Evolutionary conservation across 2,888 invertebrate genomes (phyloP).

Genomic region (Drosophila villosipedis): DNA sequence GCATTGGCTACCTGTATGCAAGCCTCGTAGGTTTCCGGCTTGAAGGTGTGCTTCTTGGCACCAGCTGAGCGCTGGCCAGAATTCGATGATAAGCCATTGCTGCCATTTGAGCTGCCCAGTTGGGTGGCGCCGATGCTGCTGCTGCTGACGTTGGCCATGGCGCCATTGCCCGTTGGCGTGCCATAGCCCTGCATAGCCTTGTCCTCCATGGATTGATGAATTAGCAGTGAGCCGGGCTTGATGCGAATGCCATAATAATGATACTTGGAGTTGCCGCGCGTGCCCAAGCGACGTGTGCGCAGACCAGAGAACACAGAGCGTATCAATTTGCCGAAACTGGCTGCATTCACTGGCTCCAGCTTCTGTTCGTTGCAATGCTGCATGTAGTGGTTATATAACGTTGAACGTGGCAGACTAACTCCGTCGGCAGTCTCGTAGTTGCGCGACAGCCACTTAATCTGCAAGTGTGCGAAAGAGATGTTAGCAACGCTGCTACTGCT

Average conservation of each 20-base stretch:
- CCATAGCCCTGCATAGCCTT: slow-evolving; percentile 75
- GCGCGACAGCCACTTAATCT: slow-evolving; percentile 97
- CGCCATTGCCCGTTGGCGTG: slow-evolving; percentile 36
- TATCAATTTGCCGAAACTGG: slow-evolving; percentile 99
- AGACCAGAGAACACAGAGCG: slow-evolving; percentile 98
- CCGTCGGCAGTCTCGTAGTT: slow-evolving; percentile 99
- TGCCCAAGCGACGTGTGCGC: slow-evolving; percentile 96
- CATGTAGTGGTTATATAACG: slow-evolving; percentile 98
- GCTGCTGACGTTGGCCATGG: slow-evolving; percentile 49
- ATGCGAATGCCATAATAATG: slow-evolving; percentile 99
- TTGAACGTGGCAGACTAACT: slow-evolving; percentile 96
- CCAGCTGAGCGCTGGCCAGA: slow-evolving; percentile 52
- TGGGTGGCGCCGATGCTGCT: slow-evolving; percentile 48
- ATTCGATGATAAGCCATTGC: slow-evolving; percentile 38
- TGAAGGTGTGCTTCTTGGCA: slow-evolving; percentile 81
- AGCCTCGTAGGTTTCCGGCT: slow-evolving; percentile 84
- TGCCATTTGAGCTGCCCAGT: slow-evolving; percentile 53
- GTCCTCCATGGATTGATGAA: slow-evolving; percentile 87
- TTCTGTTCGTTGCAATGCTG: slow-evolving; percentile 97
- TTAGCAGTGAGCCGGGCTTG: slow-evolving; percentile 93
- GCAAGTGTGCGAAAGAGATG: slow-evolving; percentile 60
- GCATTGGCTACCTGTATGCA: slow-evolving; percentile 83
- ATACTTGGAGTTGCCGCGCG: slow-evolving; percentile 98
- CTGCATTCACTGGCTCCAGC: slow-evolving; percentile 99
- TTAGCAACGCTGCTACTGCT: slow-evolving; percentile 38